These are phyloP conservation scores for Zeus faber DNA, from an alignment of 2,113 vertebrate genomes.

Conservation along the genomic window DNA sequence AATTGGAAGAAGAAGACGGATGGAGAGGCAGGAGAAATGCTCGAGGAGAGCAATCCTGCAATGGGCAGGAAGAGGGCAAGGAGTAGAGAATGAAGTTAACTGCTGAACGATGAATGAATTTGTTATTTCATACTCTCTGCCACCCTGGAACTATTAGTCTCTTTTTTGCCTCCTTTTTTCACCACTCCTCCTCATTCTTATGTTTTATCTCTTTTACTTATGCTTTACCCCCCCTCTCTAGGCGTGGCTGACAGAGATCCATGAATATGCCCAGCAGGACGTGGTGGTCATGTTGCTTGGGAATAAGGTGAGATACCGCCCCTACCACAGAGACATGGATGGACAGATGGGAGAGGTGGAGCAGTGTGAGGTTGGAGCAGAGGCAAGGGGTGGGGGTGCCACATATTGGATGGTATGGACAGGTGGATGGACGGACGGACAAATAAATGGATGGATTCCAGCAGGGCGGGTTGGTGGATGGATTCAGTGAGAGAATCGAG, in stretches of 20 bases:
- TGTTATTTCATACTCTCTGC: constrained; percentile 9
- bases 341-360: constrained; percentile 6
- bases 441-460: not conserved
- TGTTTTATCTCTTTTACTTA: too few relatives aligned
- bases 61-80: not conserved
- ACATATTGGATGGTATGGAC: not conserved
- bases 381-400: not conserved
- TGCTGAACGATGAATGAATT: constrained; percentile 17
- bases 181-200: constrained; percentile 1
- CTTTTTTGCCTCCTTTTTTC: not conserved
- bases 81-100: constrained; percentile 15
- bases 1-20: constrained; percentile 35
- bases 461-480: not conserved
- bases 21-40: constrained; percentile 7
- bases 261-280: constrained; percentile 90
- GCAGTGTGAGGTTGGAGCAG: not conserved
- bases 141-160: not conserved
- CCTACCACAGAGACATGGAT: constrained; percentile 36
- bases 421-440: not conserved
- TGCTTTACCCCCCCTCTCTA: constrained; percentile 43
- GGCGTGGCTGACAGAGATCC: constrained; percentile 95
- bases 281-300: constrained; percentile 95
- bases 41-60: not conserved
- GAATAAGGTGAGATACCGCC: constrained; percentile 84
- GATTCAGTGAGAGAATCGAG: not conserved